Evolutionary conservation across 2,113 vertebrate genomes (phyloP), one percentile per base, ranked within the genome.

Genomic region (Nesogale talazaci): DNA sequence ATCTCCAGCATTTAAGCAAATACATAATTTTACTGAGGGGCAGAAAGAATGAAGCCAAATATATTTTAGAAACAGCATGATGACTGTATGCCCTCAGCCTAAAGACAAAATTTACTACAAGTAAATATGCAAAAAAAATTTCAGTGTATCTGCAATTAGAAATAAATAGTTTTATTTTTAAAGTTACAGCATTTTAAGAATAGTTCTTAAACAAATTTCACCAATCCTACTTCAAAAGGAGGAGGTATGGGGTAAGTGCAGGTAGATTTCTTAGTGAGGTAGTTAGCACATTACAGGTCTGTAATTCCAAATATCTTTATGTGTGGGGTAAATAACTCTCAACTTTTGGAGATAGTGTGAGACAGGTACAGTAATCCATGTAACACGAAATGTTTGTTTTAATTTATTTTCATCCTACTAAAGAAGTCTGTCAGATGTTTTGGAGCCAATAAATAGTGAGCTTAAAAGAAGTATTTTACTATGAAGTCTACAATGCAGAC

Each of bases 381-480:
- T 6, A 52, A 70, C 3, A 61, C 2, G 16, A 87, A 63, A 11
- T 76, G 56, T 31, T 70, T 3, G 23, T 85, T 42, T 38, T 15
- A 27, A n/a, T 65, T 61, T 59, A 22, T 77, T 91, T 84, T 70
- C 8, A 63, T 90, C 40, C 57, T 80, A 34, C 23, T 31, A 20
- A 74, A 34, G 15, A 79, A 25, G 1, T 69, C 38, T 70, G 38
- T 27, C 16, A 72, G 40, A 27, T 83, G 25, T 83, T 77, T 72
- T 19, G 6, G 3, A 29, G 6, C 1, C 34, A 70, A n/a, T 20
- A 4, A 46, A 46, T 75, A 65, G 6, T 56, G 10, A 52, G 57
- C 6, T 1, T 0, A 40, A 1, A 22, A 1, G 31, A 19, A 5
- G 59, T 27, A 69, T 34, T n/a, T 2, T 34, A 69, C 15, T 9